Percentiles rank a stretch among this genome's conserved stretches.
These are phyloP conservation scores for Philopedon plagiatum DNA, from an alignment of 2,888 invertebrate species.

Conservation along the genomic window DNA sequence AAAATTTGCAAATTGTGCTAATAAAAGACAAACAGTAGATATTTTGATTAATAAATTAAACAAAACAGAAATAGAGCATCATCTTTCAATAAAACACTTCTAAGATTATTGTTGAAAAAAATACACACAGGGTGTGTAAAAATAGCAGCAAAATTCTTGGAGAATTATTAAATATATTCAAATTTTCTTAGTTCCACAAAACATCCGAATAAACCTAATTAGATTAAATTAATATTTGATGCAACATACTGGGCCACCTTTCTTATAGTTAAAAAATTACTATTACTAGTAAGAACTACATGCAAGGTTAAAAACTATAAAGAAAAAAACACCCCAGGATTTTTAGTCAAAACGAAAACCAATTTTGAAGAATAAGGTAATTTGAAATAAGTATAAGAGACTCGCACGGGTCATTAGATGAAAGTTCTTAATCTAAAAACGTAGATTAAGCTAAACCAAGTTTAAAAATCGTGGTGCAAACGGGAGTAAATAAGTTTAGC, in stretches of 20 bases:
- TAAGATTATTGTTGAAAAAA: no score
- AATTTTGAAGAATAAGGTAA: constrained; percentile 49
- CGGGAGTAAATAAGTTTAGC: no score
- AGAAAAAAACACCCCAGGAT: constrained; percentile 37
- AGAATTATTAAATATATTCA: no score
- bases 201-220: no score
- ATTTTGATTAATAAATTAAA: background rate
- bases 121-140: background rate
- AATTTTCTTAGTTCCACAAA: no score
- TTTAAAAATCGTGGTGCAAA: no score
- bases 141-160: no score
- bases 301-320: constrained; percentile 23
- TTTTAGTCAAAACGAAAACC: constrained; percentile 39
- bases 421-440: no score
- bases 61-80: background rate
- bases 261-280: no score
- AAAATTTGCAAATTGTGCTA: background rate
- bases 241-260: no score
- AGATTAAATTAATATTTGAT: no score
- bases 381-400: constrained; percentile 10
- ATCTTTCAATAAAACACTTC: background rate
- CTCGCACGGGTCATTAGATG: constrained; percentile 14
- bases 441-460: no score
- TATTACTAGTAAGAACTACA: background rate
- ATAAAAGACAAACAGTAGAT: background rate